Base-by-base conservation (phyloP, 2,797 vertebrate genomes). In the Geotrypetes seraphini region DNA sequence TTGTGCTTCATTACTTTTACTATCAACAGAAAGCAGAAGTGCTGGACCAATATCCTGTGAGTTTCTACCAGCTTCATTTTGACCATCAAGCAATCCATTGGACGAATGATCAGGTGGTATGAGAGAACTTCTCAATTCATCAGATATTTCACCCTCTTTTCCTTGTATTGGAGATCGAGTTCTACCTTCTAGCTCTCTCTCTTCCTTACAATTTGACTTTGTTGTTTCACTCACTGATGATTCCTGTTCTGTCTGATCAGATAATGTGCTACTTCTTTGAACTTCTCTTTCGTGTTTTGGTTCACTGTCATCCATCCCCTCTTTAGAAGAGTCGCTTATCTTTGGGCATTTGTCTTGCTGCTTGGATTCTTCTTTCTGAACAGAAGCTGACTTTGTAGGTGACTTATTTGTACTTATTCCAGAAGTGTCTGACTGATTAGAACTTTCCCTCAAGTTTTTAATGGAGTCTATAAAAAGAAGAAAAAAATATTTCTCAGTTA, bases 371-470 rank as follows among this genome's bases (percentile, higher is more conserved):
- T 59, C 60, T 68, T 80, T 87, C 39, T 55, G 66, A 31, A 55
- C 22, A 47, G 65, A 46, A 15, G 48, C 60, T 30, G 71, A 66
- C 69, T 82, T 81, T 38, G 68, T 75, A 48, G 69, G 42, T 4
- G 61, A 31, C 48, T 86, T 84, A 42, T 70, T 74, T 33, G 64
- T 59, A 38, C 61, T 67, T 35, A 56, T 46, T 50, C 62, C 52
- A 39, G 67, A 64, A 41, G 75, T 47, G 61, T 68, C 85, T 0
- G 65, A 69, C 35, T 74, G 72, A 20, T 83, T 86, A 1, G 81
- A 84, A 58, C 74, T 81, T 66, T 71, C 72, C 34, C 73, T 76
- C 39, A 83, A 67, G 67, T 71, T 85, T 60, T 82, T 75, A 41
- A 71, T 60, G 28, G 60, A 6, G 52, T 86, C 90, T 92, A 71